Base-by-base conservation (phyloP, 2,888 invertebrate species). In the Hirtodrosophila trivittata region DNA sequence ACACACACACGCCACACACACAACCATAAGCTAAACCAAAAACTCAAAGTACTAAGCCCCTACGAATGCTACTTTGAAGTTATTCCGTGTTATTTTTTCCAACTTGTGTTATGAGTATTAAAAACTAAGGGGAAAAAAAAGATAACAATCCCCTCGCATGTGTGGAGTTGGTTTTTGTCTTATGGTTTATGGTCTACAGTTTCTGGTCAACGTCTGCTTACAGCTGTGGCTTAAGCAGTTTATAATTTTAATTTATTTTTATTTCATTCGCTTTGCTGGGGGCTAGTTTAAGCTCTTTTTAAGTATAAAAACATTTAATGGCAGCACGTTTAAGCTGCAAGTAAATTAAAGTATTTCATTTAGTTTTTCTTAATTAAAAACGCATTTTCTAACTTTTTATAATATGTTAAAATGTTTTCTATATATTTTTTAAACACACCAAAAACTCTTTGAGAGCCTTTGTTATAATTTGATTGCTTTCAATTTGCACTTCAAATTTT, bases 221-320 rank as follows among this genome's bases (percentile, higher is more conserved):
- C 78, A 71, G 57, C 63, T 72, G 50, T 50, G 45, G 45, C 68
- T 60, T 81, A 81, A 81, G 82, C 78, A 76, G 81, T 84, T 81
- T 84, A 81, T 80, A 80, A 75, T 66, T 73, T 76, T 37, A 66
- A 71, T 66, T 59, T 45, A 65, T 72, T 62, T 75, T 66, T 68
- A 52, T 62, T 65, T 71, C 51, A 64, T 71, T 65, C 52, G 10
- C 6, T 62, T 50, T 56, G 47, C 42, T 46, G 54, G 30, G 25
- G 35, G 14, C 47, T 38, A 26, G 33, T 43, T 68, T 68, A 74
- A 78, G 66, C 66, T 58, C 55, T 45, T 75, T 68, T 62, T 32
- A 43, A 59, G 50, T 56, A 50, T 35, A 14, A 18, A 26, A 39
- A 33, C 16, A 58, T 54, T 74, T 57, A 55, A 28, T 35, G 51